phyloP scores from a whole-genome alignment of 2,797 vertebrate species.

The Morelia viridis region DNA sequence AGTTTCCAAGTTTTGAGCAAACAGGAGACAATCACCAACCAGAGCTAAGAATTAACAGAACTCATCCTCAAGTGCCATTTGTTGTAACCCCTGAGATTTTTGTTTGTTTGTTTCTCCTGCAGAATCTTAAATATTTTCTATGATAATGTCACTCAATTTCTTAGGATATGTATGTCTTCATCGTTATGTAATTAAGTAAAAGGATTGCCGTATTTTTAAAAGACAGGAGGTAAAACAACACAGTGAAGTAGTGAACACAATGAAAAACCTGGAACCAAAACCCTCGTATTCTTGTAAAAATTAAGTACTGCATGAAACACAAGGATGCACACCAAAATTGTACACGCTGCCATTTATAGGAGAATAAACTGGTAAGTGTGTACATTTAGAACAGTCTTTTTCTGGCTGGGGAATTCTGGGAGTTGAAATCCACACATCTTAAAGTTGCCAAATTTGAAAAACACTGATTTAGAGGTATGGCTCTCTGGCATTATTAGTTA shows the following conservation, averaged over 20 bases:
- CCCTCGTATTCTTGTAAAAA: too few relatives aligned
- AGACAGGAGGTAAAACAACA: not conserved
- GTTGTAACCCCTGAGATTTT: not conserved
- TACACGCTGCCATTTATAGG: too few relatives aligned
- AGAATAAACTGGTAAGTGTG: not conserved
- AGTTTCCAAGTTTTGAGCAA: slow-evolving; percentile 26
- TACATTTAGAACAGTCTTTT: too few relatives aligned
- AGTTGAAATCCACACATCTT: not conserved
- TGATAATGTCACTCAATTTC: not conserved
- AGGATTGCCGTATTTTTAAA: not conserved
- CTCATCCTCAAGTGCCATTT: not conserved
- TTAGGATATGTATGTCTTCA: not conserved
- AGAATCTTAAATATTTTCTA: not conserved
- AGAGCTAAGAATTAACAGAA: slow-evolving; percentile 29
- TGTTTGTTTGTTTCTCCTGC: not conserved
- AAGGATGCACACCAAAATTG: not conserved
- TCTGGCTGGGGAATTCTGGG: too few relatives aligned
- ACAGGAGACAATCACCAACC: slow-evolving; percentile 28
- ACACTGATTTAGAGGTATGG: not conserved
- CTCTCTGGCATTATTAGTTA: not conserved
- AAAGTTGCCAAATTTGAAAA: not conserved
- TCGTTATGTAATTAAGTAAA: too few relatives aligned
- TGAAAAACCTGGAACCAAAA: not conserved
- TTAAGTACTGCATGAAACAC: not conserved
- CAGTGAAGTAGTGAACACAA: not conserved